Evolutionary conservation across 2,797 vertebrate genomes (phyloP), one percentile per base, ranked within the genome.

Genomic region (Gymnothorax reevesii): DNA sequence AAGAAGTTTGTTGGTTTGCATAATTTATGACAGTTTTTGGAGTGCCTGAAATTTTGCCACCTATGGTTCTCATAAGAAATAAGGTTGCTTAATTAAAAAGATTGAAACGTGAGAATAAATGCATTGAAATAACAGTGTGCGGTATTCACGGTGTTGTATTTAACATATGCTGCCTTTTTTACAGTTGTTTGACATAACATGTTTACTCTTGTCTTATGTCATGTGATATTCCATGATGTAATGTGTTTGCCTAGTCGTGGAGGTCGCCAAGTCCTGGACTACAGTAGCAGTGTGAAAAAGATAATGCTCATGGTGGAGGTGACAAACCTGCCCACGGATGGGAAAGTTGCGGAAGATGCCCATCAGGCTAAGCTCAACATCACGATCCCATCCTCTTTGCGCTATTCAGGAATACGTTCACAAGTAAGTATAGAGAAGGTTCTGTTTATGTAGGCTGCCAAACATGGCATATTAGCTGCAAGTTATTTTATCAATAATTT

Each of bases 311-410:
- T 90, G 87, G 92, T 99, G 92, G 89, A 94, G 0, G 93, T 99
- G 91, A 97, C 96, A 85, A 99, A 99, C 82, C 0, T 1, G 0
- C 95, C 94, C 0, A 91, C 86, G 0, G 0, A 0, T 0, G 87
- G 90, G 2, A 90, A 84, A 13, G 60, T 93, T 4, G 98, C 96
- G 0, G 98, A 99, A 90, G 98, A 99, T 0, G 98, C 98, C 73
- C 98, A 99, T n/a, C 96, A 97, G 92, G 97, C 97, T 0, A 83
- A 86, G 86, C 95, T 99, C 82, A 98, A 97, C 59, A 6, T 99
- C 93, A 96, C 93, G 2, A 89, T 96, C 85, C 96, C 98, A 0
- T 13, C 91, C 0, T 90, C 93, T 9, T 94, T 99, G 83, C 91
- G 6, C 1, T 97, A 95, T 89, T 92, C 90, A 0, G 94, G 87